Percentiles rank a stretch among this genome's conserved stretches.
Evolutionary conservation across 2,797 vertebrate genomes (phyloP).

Genomic region (Acipenser transmontanus): DNA sequence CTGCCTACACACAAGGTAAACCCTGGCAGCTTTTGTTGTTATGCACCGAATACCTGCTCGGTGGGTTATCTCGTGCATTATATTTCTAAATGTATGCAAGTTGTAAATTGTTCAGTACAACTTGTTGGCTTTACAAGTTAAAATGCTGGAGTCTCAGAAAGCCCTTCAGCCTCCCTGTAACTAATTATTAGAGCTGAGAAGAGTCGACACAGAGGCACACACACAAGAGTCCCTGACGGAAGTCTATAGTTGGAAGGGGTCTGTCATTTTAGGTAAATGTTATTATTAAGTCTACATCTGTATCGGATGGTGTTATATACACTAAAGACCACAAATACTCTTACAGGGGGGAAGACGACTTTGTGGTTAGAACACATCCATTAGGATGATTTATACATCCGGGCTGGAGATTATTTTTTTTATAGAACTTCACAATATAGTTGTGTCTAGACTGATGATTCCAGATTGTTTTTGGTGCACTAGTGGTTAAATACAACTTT

Average conservation of each 20-base stretch:
- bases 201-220: neutral
- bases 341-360: slow-evolving; percentile 9
- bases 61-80: neutral
- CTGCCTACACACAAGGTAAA: too few relatives aligned
- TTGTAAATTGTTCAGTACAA: neutral
- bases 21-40: too few relatives aligned
- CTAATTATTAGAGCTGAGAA: slow-evolving; percentile 14
- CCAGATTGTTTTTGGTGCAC: slow-evolving; percentile 33
- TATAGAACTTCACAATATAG: slow-evolving; percentile 44
- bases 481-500: slow-evolving; percentile 29
- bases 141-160: slow-evolving; percentile 1
- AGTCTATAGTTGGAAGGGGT: slow-evolving; percentile 40
- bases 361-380: slow-evolving; percentile 46
- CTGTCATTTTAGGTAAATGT: slow-evolving; percentile 62
- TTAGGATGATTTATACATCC: slow-evolving; percentile 46
- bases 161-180: neutral
- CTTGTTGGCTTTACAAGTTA: slow-evolving; percentile 3
- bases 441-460: slow-evolving; percentile 55
- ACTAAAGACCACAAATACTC: slow-evolving; percentile 54
- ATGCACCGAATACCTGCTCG: too few relatives aligned
- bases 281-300: slow-evolving; percentile 64
- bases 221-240: slow-evolving; percentile 46
- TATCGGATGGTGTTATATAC: slow-evolving; percentile 66
- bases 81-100: neutral
- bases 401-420: slow-evolving; percentile 39